Evolutionary conservation across 2,113 vertebrate species (phyloP).

Genomic region (Shinisaurus crocodilurus): DNA sequence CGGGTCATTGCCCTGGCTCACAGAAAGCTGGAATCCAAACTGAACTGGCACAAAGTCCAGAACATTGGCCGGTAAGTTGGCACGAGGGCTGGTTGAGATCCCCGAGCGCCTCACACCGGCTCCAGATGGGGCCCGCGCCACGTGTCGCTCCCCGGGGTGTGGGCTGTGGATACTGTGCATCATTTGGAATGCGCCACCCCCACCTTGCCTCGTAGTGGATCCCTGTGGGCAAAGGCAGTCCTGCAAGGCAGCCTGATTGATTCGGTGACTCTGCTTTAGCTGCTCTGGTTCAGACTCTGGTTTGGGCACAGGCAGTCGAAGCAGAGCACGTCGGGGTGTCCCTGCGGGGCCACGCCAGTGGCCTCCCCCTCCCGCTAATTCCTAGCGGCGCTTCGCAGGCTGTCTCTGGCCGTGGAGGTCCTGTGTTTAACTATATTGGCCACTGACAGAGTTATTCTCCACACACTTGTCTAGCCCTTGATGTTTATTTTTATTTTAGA

Average conservation of each 20-base stretch:
- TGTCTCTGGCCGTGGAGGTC: neutral
- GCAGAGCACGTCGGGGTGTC: too few relatives aligned
- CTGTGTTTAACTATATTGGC: neutral
- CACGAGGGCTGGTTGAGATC: neutral
- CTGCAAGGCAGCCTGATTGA: neutral
- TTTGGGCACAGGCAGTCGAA: too few relatives aligned
- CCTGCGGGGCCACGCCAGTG: too few relatives aligned
- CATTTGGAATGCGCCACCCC: too few relatives aligned
- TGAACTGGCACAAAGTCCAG: constrained; percentile 97
- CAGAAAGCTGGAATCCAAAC: constrained; percentile 91
- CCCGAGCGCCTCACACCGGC: neutral
- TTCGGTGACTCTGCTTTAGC: too few relatives aligned
- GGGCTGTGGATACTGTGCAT: too few relatives aligned
- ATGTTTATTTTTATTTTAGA: neutral
- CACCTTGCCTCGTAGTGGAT: neutral
- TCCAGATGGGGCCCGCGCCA: neutral
- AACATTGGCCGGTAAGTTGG: constrained; percentile 87
- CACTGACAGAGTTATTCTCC: neutral
- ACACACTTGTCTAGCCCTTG: neutral
- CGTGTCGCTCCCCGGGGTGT: too few relatives aligned
- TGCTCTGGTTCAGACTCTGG: too few relatives aligned
- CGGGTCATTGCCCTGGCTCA: constrained; percentile 97
- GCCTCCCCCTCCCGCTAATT: neutral
- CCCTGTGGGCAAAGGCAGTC: too few relatives aligned
- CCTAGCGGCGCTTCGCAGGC: neutral